Base-by-base conservation (phyloP, 2,888 invertebrate genomes). In the Colletes collaris region DNA sequence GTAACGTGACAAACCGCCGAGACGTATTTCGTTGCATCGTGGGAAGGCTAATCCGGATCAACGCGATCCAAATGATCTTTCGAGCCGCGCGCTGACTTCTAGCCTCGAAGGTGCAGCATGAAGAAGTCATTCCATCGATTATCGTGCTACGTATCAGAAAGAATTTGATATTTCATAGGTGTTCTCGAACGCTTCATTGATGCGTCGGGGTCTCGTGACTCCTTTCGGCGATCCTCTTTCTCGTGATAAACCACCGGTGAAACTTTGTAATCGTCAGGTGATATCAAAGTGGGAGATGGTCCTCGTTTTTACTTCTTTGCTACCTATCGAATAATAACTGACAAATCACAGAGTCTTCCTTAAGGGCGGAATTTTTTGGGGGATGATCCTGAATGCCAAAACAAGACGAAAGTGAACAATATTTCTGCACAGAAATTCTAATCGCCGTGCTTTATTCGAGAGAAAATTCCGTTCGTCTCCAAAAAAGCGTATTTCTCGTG, bases 11-110 rank as follows among this genome's bases (percentile, higher is more conserved):
- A 65, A 69, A 69, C 56, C 35, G 50, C 16, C 10, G 13, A 7
- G 40, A 16, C 13, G n/a, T 19, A 4, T 67, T 58, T 55, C 40
- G 27, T 49, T 6, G 27, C 52, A 79, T 73, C 79, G 79, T 80
- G 80, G 65, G 80, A 79, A 80, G 79, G 56, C 73, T 73, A 66
- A 79, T 80, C 73, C 79, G 80, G 80, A 80, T 80, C 73, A 79
- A 65, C 35, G 52, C 64, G 73, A 79, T 68, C 73, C 67, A 79
- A 79, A 79, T 79, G 79, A 79, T 79, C 78, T 79, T 79, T 79
- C 79, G 56, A 71, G 78, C 56, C 60, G 63, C 27, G 53, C 16
- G 71, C 58, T 71, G 79, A 71, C 79, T 77, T 71, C 66, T 78
- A 67, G 71, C 79, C 66, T 78, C 58, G 62, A 71, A 67, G 79